Percentiles rank a stretch among this genome's conserved stretches.
phyloP scores from a whole-genome alignment of 2,888 invertebrate genomes.

The Periphyllus acericola region DNA sequence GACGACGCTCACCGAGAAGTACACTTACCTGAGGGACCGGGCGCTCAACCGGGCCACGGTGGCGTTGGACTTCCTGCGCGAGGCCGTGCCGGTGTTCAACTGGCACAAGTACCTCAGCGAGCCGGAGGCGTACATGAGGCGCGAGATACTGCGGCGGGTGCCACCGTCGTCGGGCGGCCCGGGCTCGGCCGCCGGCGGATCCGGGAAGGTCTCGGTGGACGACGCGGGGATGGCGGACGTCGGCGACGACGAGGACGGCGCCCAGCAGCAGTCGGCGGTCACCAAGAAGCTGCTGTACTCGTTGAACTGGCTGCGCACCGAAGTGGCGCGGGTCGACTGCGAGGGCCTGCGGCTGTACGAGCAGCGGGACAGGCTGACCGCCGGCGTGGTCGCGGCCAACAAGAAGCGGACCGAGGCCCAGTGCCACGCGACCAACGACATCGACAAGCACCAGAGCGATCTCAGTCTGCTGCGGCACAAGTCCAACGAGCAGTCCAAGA shows the following conservation, averaged over 20 bases:
- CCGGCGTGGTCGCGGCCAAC: background rate
- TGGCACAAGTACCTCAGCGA: slow-evolving; percentile 37
- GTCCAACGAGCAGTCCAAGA: slow-evolving; percentile 8
- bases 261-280: background rate
- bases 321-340: slow-evolving; percentile 32
- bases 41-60: slow-evolving; percentile 48
- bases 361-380: slow-evolving; percentile 11
- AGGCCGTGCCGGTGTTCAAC: slow-evolving; percentile 28
- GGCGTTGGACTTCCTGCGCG: slow-evolving; percentile 35
- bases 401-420: background rate
- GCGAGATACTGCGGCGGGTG: background rate
- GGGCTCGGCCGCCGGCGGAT: background rate
- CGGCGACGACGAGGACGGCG: background rate
- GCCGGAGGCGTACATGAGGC: slow-evolving; percentile 9
- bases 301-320: slow-evolving; percentile 44
- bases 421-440: background rate
- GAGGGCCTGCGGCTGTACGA: slow-evolving; percentile 21
- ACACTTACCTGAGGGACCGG: slow-evolving; percentile 26
- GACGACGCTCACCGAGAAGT: slow-evolving; percentile 10
- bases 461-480: background rate
- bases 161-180: background rate
- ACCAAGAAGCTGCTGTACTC: slow-evolving; percentile 44
- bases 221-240: background rate
- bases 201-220: background rate
- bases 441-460: slow-evolving; percentile 19